Evolutionary conservation across 2,113 vertebrate species (phyloP), one percentile per base, ranked within the genome.

Genomic region (Nesogale talazaci): DNA sequence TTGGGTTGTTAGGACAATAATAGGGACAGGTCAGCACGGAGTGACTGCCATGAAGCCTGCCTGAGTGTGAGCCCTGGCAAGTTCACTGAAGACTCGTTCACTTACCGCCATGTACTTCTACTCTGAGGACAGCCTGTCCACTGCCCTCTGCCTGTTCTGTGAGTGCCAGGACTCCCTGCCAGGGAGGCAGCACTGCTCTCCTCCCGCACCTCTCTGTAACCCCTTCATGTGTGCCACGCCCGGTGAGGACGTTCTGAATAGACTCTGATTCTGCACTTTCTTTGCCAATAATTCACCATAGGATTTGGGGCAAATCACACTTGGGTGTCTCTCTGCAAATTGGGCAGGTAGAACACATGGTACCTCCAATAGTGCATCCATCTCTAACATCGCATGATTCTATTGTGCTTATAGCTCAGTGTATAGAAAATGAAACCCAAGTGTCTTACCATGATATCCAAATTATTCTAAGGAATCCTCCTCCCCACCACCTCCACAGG

Each of bases 401-500:
- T 29, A 14, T 89, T 36, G 74, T 40, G 78, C 22, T 0, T 42
- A 31, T 20, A 42, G 38, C 17, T 17, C 1, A 9, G 3, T 59
- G 1, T 72, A 69, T 78, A 75, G 57, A 74, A 92, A 91, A 81
- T 82, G 34, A 88, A 83, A 0, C 19, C 40, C 31, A 77, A 16
- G 59, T 65, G 42, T 63, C 19, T 76, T 88, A 90, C 25, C 17
- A 36, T 34, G 6, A 15, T 2, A 2, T 2, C 0, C n/a, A 46
- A 75, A 29, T 52, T 67, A n/a, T 83, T 23, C 34, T 46, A 19
- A 42, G 6, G 19, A 23, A 6, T 22, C 34, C 40, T 31, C 34
- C 3, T 1, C 1, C 11, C 22, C 3, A 2, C 0, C 6, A 20
- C 22, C 42, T 46, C 42, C 42, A 5, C 11, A 1, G 46, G 57